Conservation (phyloP, 2,888 invertebrate genomes). For the Hedychridium roseum region DNA sequence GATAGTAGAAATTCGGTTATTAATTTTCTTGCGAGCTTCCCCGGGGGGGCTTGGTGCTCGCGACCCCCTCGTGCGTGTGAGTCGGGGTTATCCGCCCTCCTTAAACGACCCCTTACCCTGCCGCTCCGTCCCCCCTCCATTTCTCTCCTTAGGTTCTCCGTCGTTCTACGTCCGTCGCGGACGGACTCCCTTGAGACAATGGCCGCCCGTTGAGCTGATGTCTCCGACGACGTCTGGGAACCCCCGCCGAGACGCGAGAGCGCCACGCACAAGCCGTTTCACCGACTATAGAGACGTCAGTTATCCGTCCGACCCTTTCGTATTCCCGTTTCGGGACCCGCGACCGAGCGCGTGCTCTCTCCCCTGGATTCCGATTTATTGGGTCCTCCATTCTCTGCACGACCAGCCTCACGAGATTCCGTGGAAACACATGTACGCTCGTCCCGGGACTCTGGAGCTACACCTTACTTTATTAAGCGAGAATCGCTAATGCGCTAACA, state of each 20-base stretch:
- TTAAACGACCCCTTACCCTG: no score
- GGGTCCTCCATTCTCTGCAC: no score
- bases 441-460: no score
- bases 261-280: conserved; percentile 47
- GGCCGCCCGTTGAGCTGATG: conserved; percentile 58
- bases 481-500: no score
- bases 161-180: no score
- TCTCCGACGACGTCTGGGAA: conserved; percentile 61
- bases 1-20: conserved; percentile 46
- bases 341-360: conserved; percentile 10
- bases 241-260: conserved; percentile 54
- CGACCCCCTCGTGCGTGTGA: conserved; percentile 55
- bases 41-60: conserved; percentile 41
- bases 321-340: conserved; percentile 26
- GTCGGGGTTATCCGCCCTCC: conserved; percentile 31
- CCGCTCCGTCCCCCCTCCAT: no score
- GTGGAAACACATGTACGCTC: no score
- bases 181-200: conserved; percentile 56
- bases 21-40: conserved; percentile 51
- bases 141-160: conserved; percentile 3
- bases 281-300: conserved; percentile 58
- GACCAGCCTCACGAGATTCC: no score
- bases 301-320: conserved; percentile 54
- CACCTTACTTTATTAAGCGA: no score
- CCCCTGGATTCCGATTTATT: conserved; percentile 11